Base-by-base conservation (phyloP, 2,888 invertebrate genomes). In the Amiota minor region DNA sequence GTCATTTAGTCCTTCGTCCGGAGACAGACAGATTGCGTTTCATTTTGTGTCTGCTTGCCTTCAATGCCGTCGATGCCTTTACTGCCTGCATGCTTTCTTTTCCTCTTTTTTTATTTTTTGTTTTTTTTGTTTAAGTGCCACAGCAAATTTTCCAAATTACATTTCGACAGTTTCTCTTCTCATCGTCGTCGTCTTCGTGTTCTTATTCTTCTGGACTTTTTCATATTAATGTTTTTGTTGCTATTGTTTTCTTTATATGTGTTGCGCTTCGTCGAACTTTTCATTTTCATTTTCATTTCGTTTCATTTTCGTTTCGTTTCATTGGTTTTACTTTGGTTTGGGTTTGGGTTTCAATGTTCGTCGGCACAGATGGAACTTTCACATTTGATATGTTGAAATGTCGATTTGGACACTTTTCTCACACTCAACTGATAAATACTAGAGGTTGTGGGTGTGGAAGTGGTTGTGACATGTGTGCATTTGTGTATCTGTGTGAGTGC, bases 11-110 rank as follows among this genome's bases (percentile, higher is more conserved):
- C 35, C 35, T 35, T 35, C 2, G 35, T 35, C 35, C 35, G 35
- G 35, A 76, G 81, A 53, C 83, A 80, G 86, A 86, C 85, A 86
- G 86, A 86, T 83, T 86, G 86, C 76, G 83, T 83, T 83, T 86
- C 83, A 84, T 83, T 83, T 76, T 75, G 59, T 81, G 80, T 65
- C 56, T 18, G 50, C 35, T 35, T 47, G 49, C 18, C 14, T 18
- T 65, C 65, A 35, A 10, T 59, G 20, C 10, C 56, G 35, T 35
- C 6, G 6, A 35, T 16, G 56, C 18, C 18, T 10, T 56, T 18
- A 56, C 16, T 23, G 16, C 56, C 16, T 11, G 59, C 11, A 11
- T 59, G 8, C 11, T 59, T 53, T 53, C 9, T 16, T 68, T 20
- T 20, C n/a, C 45, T 45, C 9, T 16, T 59, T 64, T 45, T 64